Evolutionary conservation across 2,113 vertebrate genomes (phyloP).

Genomic region (Porphyrio hochstetteri): DNA sequence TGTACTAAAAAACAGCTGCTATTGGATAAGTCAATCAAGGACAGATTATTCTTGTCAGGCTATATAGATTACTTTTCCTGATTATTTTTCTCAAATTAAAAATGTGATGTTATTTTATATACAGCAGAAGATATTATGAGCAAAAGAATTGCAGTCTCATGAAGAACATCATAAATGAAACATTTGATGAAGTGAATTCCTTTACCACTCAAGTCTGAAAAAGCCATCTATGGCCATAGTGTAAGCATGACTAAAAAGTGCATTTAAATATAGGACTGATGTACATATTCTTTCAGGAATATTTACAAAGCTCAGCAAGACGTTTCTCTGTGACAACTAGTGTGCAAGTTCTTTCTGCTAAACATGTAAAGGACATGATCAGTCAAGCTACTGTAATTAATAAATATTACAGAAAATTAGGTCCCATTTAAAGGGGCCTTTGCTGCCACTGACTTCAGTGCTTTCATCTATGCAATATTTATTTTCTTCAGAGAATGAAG

Average conservation of each 20-base stretch:
- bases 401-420: neutral
- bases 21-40: neutral
- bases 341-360: neutral
- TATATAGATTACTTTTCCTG: neutral
- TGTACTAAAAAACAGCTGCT: neutral
- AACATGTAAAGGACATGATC: neutral
- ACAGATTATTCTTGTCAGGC: neutral
- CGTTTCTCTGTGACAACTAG: neutral
- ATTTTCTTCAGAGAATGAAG: neutral
- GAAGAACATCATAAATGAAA: neutral
- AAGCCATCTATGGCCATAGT: neutral
- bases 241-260: neutral
- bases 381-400: neutral
- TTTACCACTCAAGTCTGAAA: neutral
- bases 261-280: neutral
- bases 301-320: neutral
- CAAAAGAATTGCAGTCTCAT: neutral
- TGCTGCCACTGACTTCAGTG: neutral
- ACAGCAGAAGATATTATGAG: neutral
- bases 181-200: neutral
- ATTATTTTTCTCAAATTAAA: neutral
- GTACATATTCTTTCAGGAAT: neutral
- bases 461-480: neutral
- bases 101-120: neutral
- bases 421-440: neutral